Base-by-base conservation (phyloP, 2,888 invertebrate genomes). In the Tiliacea citrago region DNA sequence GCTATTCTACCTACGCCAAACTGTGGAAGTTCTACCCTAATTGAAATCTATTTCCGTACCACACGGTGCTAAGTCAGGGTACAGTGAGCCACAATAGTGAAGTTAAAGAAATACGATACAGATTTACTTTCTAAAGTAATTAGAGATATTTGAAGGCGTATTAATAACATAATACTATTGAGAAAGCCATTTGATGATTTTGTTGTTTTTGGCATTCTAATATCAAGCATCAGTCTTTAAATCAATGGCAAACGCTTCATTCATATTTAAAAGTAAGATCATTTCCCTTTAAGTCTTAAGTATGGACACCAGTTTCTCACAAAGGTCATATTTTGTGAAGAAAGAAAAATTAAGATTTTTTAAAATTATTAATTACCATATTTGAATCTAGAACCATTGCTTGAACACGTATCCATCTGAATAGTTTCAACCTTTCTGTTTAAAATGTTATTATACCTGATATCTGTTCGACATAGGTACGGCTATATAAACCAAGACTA, bases 111-210 rank as follows among this genome's bases (percentile, higher is more conserved):
- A 84, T 78, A 75, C 51, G 51, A 88, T 67, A 77, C 39, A 47
- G 45, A 68, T 75, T 65, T 47, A 84, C 80, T 88, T 88, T 87
- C 88, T 76, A 81, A 47, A 67, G 73, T 73, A 77, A 84, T 72
- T 74, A 63, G 76, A 88, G 61, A 71, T 49, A 69, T 77, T 78
- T 60, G 57, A 76, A 84, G 58, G 68, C 72, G 42, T 42, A 35
- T 51, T n/a, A 45, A 77, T 80, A 75, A 79, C 58, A 45, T 12
- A 29, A 84, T 82, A 73, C 57, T 51, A 51, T 62, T 39, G 9
- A 69, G 69, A 83, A 78, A 81, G 72, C 24, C 12, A n/a, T 60
- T 72, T n/a, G 12, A 55, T 42, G 12, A 51, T 62, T 67, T 18
- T 9, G 13, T 42, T 70, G 24, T 35, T 70, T 84, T 71, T 21